Evolutionary conservation across 2,888 invertebrate genomes (phyloP), one percentile per base, ranked within the genome.

Genomic region (Synanthedon myopaeformis): DNA sequence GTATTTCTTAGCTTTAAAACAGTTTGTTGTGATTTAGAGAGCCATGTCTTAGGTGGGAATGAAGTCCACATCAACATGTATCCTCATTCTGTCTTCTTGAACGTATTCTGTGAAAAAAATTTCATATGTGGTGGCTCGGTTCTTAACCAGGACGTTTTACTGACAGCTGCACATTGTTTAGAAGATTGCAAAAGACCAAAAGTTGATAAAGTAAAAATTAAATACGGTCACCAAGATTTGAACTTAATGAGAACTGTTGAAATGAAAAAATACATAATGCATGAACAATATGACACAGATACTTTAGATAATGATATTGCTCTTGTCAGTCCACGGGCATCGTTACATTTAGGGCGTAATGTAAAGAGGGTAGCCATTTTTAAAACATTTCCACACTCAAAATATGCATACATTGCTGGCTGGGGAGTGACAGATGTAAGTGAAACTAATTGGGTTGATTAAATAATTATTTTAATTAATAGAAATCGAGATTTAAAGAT

Each of bases 111-210:
- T 59, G 13, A 12, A 0, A 42, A 51, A 0, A 13, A 14, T 6
- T 65, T 61, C 56, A 53, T 60, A 0, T 77, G 75, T 41, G 74
- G 74, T 0, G 57, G 64, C 0, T 75, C 76, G 0, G 63, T 77
- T 3, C 1, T 77, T 0, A 76, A 69, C 49, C 65, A 69, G 41
- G 17, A 8, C 0, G 52, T 73, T 4, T 12, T 70, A 0, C 14
- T 76, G 1, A 69, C 75, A 0, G 75, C 73, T 0, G 74, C 64
- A 0, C 76, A 76, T 52, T 75, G 72, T 41, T 0, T 49, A 14
- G 49, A 49, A 49, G 49, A 49, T 12, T 49, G 49, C 49, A 49
- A 23, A 17, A 49, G 23, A 17, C 13, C 17, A 49, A 12, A 6
- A 13, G 49, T 6, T 14, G 23, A 49, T 5, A 49, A 12, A 5